Percentiles rank a stretch among this genome's conserved stretches.
phyloP scores from a whole-genome alignment of 1,140 invertebrate species.

The Drosophila varians region DNA sequence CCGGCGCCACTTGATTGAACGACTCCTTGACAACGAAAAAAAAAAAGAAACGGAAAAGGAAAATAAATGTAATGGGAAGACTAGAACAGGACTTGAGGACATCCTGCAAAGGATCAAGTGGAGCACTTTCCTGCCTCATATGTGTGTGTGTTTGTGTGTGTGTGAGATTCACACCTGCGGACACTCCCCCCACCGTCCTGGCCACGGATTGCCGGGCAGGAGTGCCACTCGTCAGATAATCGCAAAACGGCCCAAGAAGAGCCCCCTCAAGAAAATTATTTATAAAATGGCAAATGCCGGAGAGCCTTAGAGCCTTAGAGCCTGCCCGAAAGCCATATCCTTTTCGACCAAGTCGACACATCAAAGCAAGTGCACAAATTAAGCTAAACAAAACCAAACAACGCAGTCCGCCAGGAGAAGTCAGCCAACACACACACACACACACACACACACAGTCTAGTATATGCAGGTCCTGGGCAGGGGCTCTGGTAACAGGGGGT shows the following conservation, averaged over 20 bases:
- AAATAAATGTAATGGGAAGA: constrained; percentile 1
- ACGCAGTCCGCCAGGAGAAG: constrained; percentile 11
- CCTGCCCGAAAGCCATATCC: neutral
- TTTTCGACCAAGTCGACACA: constrained; percentile 53
- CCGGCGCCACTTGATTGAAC: constrained; percentile 10
- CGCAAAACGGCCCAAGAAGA: constrained; percentile 42
- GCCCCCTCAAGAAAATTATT: constrained; percentile 39
- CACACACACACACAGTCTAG: too few species aligned
- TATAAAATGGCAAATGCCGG: constrained; percentile 35
- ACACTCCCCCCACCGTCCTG: neutral
- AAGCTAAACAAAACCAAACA: constrained; percentile 76
- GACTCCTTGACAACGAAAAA: neutral
- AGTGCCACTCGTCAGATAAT: constrained; percentile 49
- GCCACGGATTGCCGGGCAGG: neutral
- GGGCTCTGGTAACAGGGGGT: neutral
- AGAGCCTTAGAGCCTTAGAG: neutral
- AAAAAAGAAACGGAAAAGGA: neutral
- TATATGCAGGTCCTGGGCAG: constrained; percentile 14
- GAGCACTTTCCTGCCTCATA: constrained; percentile 9
- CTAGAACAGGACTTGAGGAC: constrained; percentile 17
- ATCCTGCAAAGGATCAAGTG: constrained; percentile 20
- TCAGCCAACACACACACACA: constrained; percentile 23
- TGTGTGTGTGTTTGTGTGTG: neutral
- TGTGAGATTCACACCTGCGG: constrained; percentile 37
- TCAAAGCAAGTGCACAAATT: constrained; percentile 78